Evolutionary conservation across 2,113 vertebrate species (phyloP), one percentile per base, ranked within the genome.

Genomic region (Lepisosteus oculatus): DNA sequence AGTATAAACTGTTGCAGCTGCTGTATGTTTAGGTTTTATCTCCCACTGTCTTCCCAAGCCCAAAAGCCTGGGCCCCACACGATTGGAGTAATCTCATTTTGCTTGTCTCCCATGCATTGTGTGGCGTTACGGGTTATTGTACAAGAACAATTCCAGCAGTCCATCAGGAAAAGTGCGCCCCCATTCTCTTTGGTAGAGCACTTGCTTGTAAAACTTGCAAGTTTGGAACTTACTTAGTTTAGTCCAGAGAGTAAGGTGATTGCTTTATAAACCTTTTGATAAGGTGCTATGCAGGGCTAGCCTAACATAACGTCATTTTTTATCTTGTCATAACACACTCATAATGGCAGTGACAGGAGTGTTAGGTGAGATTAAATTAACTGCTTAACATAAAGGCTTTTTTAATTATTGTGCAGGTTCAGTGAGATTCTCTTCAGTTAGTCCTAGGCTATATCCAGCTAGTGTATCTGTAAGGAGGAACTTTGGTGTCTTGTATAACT

Each of bases 1-100:
- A 78, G 86, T 79, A 83, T 90, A 88, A 90, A 87, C 86, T 88
- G 83, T 86, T 87, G 81, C 85, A 86, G 85, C 85, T 89, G 87
- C 78, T 29, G 55, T 3, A 3, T 41, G 61, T 8, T 64, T n/a
- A 7, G 56, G 8, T 57, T 44, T 6, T 51, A 51, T 51, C 29
- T 29, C 29, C 29, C 67, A 9, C 6, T 15, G 3, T 41, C 17
- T 55, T 65, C 64, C n/a, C 42, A 13, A 44, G 7, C 77, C 9
- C 51, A 15, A 61, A 43, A 13, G 42, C 57, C 44, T 1, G 44
- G 57, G 59, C 29, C 69, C 47, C 69, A 17, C 61, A 12, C 43
- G 17, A 55, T 54, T 51, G 43, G n/a, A 51, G 47, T 47, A 47
- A 63, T 63, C 69, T 51, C 45, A 63, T 55, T 71, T 44, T 47